Evolutionary conservation across 2,888 invertebrate species (phyloP).

Genomic region (Pachydiplax longipennis): DNA sequence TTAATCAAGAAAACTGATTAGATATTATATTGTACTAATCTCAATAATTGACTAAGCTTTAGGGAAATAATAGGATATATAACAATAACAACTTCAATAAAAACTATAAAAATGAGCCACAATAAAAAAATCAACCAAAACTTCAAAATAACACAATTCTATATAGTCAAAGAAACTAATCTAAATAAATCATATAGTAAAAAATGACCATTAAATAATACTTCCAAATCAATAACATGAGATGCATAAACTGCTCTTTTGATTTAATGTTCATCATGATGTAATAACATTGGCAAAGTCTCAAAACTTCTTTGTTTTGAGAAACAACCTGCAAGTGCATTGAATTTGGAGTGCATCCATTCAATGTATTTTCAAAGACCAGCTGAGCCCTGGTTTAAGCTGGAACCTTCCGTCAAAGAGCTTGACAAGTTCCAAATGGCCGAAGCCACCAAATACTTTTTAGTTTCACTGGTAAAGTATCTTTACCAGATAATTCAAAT

Average conservation of each 20-base stretch:
- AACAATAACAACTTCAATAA: not conserved
- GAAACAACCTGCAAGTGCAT: not conserved
- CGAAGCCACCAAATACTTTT: slow-evolving; percentile 5
- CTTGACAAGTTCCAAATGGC: slow-evolving; percentile 14
- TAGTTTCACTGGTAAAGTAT: not conserved
- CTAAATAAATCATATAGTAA: not conserved
- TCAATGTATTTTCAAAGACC: slow-evolving; percentile 1
- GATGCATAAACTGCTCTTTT: not conserved
- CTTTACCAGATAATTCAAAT: not conserved
- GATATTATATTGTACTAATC: not conserved
- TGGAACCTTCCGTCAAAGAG: not conserved
- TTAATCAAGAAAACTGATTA: slow-evolving; percentile 31
- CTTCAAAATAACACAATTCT: not conserved
- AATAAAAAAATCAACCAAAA: not conserved
- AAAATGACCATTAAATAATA: slow-evolving; percentile 1
- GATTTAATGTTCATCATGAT: not conserved
- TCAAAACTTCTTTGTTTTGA: not conserved
- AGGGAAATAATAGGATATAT: not conserved
- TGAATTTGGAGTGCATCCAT: slow-evolving; percentile 3
- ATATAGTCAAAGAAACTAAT: not conserved
- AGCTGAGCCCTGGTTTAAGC: not conserved
- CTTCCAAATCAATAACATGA: not conserved
- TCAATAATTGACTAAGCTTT: slow-evolving; percentile 18
- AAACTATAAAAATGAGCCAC: not conserved
- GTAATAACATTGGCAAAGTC: not conserved